Conservation (phyloP, 2,888 invertebrate species). For the Dynastes maya region DNA sequence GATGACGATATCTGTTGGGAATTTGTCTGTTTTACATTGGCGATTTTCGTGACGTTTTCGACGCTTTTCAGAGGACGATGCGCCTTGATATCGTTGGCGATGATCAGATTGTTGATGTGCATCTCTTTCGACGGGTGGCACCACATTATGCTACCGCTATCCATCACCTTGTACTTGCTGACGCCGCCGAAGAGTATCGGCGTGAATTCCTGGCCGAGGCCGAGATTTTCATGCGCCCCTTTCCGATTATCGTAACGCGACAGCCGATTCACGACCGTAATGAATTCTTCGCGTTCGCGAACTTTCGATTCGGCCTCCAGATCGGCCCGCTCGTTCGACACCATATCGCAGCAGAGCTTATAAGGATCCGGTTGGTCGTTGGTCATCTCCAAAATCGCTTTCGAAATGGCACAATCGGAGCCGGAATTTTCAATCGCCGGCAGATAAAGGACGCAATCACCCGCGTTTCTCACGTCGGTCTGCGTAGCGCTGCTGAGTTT, state of each 20-base stretch:
- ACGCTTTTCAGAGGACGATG: background rate
- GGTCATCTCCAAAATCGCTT: background rate
- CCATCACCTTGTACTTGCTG: constrained; percentile 53
- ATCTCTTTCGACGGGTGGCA: constrained; percentile 53
- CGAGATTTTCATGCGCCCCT: constrained; percentile 31
- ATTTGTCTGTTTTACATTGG: background rate
- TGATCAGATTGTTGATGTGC: constrained; percentile 53
- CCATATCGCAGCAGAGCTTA: constrained; percentile 49
- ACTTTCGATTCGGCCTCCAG: constrained; percentile 32
- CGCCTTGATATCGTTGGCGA: constrained; percentile 54
- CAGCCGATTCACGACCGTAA: constrained; percentile 45
- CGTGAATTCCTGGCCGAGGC: constrained; percentile 52
- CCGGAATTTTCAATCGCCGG: background rate
- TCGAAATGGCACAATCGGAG: background rate
- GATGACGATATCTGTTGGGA: background rate
- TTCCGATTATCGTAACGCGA: constrained; percentile 45
- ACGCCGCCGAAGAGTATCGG: constrained; percentile 53
- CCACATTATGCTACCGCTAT: constrained; percentile 54
- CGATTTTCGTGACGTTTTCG: background rate
- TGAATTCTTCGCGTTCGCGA: constrained; percentile 47
- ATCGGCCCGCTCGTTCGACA: constrained; percentile 38
- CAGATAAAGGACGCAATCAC: too few species aligned
- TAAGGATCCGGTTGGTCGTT: constrained; percentile 40
- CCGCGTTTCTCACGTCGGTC: constrained; percentile 10
- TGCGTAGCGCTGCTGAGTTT: constrained; percentile 40